phyloP scores from a whole-genome alignment of 2,113 vertebrate species.

The Muscicapa adusta region DNA sequence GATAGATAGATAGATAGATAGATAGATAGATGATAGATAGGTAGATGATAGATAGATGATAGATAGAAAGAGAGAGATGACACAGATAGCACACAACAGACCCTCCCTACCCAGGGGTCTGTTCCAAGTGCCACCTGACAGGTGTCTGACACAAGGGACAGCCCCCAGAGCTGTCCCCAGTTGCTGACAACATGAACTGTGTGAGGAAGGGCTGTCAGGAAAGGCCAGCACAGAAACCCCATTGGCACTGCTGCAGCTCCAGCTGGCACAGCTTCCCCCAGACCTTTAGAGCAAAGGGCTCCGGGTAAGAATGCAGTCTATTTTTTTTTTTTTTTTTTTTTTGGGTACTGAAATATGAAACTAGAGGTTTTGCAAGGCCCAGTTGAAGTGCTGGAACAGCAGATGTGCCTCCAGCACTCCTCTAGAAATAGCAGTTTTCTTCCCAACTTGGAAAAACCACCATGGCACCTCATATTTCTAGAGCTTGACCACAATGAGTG shows the following conservation, averaged over 20 bases:
- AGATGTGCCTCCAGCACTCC: neutral
- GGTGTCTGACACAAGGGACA: too few relatives aligned
- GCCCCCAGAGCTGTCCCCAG: neutral
- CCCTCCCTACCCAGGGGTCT: fast-evolving
- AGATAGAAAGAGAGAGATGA: too few relatives aligned
- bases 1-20: too few relatives aligned
- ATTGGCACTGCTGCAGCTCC: neutral
- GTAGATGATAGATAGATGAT: neutral
- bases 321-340: neutral
- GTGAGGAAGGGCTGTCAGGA: neutral
- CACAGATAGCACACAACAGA: neutral
- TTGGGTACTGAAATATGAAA: neutral
- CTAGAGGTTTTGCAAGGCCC: neutral
- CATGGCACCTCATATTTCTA: neutral
- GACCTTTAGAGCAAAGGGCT: constrained; percentile 27
- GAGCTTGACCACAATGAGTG: neutral
- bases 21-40: too few relatives aligned
- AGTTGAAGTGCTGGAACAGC: neutral
- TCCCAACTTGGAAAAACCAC: neutral
- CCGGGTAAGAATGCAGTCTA: neutral
- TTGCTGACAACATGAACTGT: fast-evolving
- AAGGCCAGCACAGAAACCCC: neutral
- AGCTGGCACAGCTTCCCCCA: neutral
- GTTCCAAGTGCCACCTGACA: neutral
- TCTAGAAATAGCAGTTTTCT: neutral